Percentiles rank a stretch among this genome's conserved stretches.
These are phyloP conservation scores for Strigamia crassipes DNA, from an alignment of 2,888 invertebrate genomes.

Conservation along the genomic window DNA sequence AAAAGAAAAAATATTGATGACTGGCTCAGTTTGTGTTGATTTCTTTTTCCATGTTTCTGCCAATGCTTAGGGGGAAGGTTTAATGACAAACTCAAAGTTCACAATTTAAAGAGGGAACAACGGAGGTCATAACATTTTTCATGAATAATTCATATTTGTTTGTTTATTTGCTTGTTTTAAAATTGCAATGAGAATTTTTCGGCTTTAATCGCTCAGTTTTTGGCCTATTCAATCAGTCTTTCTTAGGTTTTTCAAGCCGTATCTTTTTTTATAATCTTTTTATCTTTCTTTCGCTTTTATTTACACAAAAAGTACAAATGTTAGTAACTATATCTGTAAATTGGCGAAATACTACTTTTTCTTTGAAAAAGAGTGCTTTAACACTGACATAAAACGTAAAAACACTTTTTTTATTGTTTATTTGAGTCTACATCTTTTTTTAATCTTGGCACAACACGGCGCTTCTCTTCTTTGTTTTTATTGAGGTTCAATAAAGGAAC, in stretches of 20 bases:
- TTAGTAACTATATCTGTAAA: background rate
- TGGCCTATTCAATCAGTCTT: conserved; percentile 41
- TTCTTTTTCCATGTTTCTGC: background rate
- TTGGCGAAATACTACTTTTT: background rate
- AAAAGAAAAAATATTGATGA: conserved; percentile 6
- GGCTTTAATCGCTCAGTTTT: conserved; percentile 46
- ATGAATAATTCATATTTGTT: too few species aligned
- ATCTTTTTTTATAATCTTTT: conserved; percentile 60
- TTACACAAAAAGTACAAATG: background rate
- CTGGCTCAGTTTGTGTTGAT: background rate
- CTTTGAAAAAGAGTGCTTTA: conserved; percentile 2
- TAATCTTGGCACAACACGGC: background rate
- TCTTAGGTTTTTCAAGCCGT: conserved; percentile 71
- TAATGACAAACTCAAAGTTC: background rate
- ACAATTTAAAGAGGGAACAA: background rate
- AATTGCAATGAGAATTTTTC: too few species aligned
- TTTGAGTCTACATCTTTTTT: background rate
- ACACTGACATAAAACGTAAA: background rate
- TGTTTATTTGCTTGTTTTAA: too few species aligned
- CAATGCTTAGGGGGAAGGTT: background rate
- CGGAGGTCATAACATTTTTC: too few species aligned
- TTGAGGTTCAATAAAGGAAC: too few species aligned
- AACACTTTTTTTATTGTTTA: conserved; percentile 2
- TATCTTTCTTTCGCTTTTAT: background rate
- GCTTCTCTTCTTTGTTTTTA: background rate